A percentile compares a stretch with the other conserved stretches of the same genome.
Conservation (phyloP, 2,888 invertebrate species). For the Epinotia demarniana region DNA sequence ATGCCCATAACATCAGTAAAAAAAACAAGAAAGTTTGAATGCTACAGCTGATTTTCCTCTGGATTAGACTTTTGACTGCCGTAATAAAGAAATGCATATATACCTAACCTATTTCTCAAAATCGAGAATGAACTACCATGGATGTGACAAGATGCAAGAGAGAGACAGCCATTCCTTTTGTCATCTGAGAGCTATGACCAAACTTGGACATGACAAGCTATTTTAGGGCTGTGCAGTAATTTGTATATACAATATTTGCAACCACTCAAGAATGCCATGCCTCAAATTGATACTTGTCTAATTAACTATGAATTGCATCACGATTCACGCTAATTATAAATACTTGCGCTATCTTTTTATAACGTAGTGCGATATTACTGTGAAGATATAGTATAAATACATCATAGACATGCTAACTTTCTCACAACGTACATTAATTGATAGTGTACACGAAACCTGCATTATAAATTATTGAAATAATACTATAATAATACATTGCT, state of each 20-base stretch:
- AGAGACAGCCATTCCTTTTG: too few relatives aligned
- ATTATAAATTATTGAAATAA: not conserved
- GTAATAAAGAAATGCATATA: too few relatives aligned
- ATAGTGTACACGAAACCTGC: not conserved
- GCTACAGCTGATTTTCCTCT: too few relatives aligned
- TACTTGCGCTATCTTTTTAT: conserved; percentile 7
- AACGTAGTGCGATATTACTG: not conserved
- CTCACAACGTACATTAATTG: not conserved
- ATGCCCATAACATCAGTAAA: too few relatives aligned
- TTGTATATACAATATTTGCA: conserved; percentile 10
- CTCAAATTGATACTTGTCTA: conserved; percentile 14
- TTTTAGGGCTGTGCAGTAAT: not conserved
- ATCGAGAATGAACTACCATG: too few relatives aligned
- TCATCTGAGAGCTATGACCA: not conserved
- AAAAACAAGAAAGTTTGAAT: too few relatives aligned
- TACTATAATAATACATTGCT: not conserved
- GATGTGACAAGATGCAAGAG: too few relatives aligned
- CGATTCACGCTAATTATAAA: conserved; percentile 19
- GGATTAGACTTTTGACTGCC: too few relatives aligned
- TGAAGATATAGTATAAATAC: conserved; percentile 8
- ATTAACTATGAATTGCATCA: conserved; percentile 22
- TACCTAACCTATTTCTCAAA: too few relatives aligned
- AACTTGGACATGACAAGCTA: not conserved
- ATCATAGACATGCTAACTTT: conserved; percentile 19
- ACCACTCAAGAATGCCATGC: conserved; percentile 7